These are phyloP conservation scores for Homarus americanus DNA, from an alignment of 1,140 invertebrate species.

Conservation along the genomic window DNA sequence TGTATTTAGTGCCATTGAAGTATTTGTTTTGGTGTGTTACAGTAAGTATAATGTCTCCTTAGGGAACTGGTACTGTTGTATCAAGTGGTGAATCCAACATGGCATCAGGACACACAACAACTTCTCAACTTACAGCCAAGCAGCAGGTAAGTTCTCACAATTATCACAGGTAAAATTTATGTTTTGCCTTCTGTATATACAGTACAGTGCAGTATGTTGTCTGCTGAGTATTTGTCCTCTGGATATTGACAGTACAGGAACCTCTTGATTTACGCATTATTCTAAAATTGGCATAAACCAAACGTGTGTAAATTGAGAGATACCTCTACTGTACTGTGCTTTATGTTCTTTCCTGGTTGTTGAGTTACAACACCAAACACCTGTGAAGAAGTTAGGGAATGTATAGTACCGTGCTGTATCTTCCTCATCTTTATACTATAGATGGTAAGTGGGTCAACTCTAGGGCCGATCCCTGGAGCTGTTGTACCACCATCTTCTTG, in stretches of 20 bases:
- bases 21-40: background rate
- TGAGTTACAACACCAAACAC: too few species aligned
- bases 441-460: too few species aligned
- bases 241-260: background rate
- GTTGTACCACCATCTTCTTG: too few species aligned
- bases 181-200: background rate
- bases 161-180: background rate
- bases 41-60: background rate
- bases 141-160: conserved; percentile 12
- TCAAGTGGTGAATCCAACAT: conserved; percentile 31
- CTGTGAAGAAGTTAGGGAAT: too few species aligned
- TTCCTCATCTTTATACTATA: too few species aligned
- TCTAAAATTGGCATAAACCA: background rate
- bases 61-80: conserved; percentile 34
- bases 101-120: conserved; percentile 21
- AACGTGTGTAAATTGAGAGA: background rate
- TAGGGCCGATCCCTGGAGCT: too few species aligned
- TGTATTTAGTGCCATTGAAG: background rate
- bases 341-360: too few species aligned
- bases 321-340: background rate
- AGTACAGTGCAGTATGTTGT: background rate
- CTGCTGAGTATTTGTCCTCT: background rate
- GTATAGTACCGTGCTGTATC: too few species aligned
- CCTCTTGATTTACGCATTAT: background rate
- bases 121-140: conserved; percentile 45